Base-by-base conservation (phyloP, 2,888 invertebrate genomes). In the Ethmia dodecea region DNA sequence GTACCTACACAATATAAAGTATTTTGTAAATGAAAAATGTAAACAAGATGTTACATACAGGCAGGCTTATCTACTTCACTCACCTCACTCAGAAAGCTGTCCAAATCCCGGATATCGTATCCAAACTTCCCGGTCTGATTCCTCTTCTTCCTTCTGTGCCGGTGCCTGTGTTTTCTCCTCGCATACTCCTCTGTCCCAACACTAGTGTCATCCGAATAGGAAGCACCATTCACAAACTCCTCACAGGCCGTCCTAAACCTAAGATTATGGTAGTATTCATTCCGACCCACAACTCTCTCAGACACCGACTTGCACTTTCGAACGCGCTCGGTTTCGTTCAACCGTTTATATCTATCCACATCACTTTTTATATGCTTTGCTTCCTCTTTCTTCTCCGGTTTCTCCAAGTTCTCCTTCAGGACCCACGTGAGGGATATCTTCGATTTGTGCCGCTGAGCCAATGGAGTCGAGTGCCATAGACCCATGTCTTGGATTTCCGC, bases 401-500 rank as follows among this genome's bases (percentile, higher is more conserved):
- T 51, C 18, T 88, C 88, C 31, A 88, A 81, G 51, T 90, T 89
- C 47, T 91, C 91, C 57, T 91, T 89, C 25, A 93, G 77, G 37
- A 93, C 91, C 93, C 93, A 93, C 33, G 92, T 92, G 37, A 93
- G 83, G 37, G 93, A 92, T 70, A 93, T 89, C 72, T 92, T 93
- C 45, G 92, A 86, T 49, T 84, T 83, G 52, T 84, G 84, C 13
- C 81, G 63, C 28, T 72, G 73, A 22, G 79, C 64, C 43, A 86
- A 52, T 13, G 86, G 80, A 27, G 84, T 79, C 5, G 87, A 84
- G 47, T 86, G 86, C 80, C 83, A 86, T 33, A 84, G 61, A 35
- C 87, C 87, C 87, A 87, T 87, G 20, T 83, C 79, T 61, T 53
- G 55, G 35, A 81, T 76, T 59, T 83, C 80, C 1, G 74, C 74